phyloP scores from a whole-genome alignment of 1,140 invertebrate genomes.

The Temnothorax longispinosus region DNA sequence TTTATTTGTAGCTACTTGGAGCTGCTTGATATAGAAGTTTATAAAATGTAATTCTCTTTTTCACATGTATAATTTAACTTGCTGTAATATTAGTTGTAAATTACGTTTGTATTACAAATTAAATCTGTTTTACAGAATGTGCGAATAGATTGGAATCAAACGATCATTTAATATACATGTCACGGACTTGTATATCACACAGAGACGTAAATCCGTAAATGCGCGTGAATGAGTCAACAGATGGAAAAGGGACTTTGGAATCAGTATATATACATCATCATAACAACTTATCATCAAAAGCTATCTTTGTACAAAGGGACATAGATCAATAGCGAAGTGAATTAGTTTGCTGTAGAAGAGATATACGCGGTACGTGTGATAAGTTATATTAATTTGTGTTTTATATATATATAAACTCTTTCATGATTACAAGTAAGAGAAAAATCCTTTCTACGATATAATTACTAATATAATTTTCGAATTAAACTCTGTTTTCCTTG shows the following conservation, averaged over 20 bases:
- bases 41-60: not conserved
- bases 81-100: not conserved
- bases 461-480: not conserved
- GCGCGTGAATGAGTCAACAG: not conserved
- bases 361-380: not conserved
- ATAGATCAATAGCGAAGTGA: not conserved
- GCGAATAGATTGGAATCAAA: not conserved
- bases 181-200: not conserved
- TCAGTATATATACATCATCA: not conserved
- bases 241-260: not conserved
- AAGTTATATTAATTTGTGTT: conserved; percentile 8
- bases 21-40: too few species aligned
- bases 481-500: not conserved
- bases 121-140: conserved; percentile 1
- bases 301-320: conserved; percentile 13
- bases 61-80: not conserved
- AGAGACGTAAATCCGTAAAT: too few species aligned
- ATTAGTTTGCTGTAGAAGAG: conserved; percentile 16
- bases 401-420: not conserved
- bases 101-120: not conserved
- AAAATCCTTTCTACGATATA: conserved; percentile 6
- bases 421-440: not conserved
- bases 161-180: not conserved
- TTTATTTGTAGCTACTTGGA: not conserved
- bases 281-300: not conserved